Conservation (phyloP, 2,113 vertebrate species). For the Tachysurus vachellii region DNA sequence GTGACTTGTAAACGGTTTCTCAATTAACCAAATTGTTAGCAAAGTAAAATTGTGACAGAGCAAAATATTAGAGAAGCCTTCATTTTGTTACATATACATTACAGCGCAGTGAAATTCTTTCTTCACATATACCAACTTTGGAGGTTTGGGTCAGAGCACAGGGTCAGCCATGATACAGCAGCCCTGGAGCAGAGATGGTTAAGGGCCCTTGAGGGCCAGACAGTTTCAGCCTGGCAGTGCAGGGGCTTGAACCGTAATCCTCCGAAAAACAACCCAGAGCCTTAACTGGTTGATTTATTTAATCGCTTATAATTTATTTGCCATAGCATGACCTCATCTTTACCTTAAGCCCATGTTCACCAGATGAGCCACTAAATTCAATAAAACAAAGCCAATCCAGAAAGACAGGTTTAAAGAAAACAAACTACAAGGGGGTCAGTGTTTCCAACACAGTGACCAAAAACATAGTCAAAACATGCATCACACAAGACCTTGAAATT, state of each 20-base stretch:
- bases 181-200: too few relatives aligned
- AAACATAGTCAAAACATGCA: neutral
- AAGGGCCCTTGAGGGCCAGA: too few relatives aligned
- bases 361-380: neutral
- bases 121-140: neutral
- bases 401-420: slow-evolving; percentile 16
- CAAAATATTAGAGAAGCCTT: too few relatives aligned
- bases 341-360: neutral
- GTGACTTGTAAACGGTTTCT: neutral
- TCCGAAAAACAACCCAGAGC: too few relatives aligned
- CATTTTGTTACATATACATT: too few relatives aligned
- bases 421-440: neutral
- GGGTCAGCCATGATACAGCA: too few relatives aligned
- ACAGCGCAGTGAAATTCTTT: neutral
- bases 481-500: neutral
- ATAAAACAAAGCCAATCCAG: neutral
- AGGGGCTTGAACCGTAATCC: too few relatives aligned
- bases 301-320: neutral
- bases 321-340: neutral
- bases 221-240: too few relatives aligned
- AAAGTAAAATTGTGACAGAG: neutral
- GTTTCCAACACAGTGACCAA: neutral
- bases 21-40: neutral
- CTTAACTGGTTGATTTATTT: too few relatives aligned
- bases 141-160: too few relatives aligned